Evolutionary conservation across 2,113 vertebrate species (phyloP), one percentile per base, ranked within the genome.

Genomic region (Pachypanchax playfairii): DNA sequence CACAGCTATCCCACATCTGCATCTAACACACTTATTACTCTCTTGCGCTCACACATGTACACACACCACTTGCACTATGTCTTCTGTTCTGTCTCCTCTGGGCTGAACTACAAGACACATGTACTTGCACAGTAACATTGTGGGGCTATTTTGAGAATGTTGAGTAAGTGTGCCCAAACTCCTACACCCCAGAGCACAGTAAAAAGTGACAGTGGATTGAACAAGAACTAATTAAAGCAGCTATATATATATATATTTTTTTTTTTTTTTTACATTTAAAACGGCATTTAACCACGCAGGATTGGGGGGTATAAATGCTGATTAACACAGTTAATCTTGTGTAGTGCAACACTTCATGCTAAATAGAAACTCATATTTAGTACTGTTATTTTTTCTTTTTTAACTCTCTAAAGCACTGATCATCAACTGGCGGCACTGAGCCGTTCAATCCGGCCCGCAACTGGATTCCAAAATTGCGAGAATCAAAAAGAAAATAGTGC

Each of bases 91-190:
- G 24, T 65, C 69, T 72, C 48, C 64, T 66, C 44, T 51, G 70
- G 73, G 75, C 78, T 71, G 62, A 64, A 73, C 66, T 42, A 50
- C 51, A 44, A 82, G 72, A 84, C 83, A 77, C 79, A 82, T 78
- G 70, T 75, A 65, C 57, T 67, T 17, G 61, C 26, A 7, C 73
- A 64, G 77, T 77, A 59, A 47, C 75, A 53, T 75, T 75, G 65
- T 17, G 21, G 49, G 55, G 53, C 70, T 83, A 85, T 81, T 85
- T 83, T 83, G 50, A 77, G 83, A 64, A 79, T 1, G n/a, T 17
- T 68, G 65, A 65, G 70, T 72, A 71, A 80, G 65, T 35, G 70
- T 38, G 6, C 63, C 24, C 5, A 64, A 70, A 71, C 36, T 38
- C 43, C 72, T 39, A 48, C 51, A 52, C 42, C 62, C 56, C 29